phyloP scores from a whole-genome alignment of 1,140 invertebrate genomes.

The Drosophila pectinifera region DNA sequence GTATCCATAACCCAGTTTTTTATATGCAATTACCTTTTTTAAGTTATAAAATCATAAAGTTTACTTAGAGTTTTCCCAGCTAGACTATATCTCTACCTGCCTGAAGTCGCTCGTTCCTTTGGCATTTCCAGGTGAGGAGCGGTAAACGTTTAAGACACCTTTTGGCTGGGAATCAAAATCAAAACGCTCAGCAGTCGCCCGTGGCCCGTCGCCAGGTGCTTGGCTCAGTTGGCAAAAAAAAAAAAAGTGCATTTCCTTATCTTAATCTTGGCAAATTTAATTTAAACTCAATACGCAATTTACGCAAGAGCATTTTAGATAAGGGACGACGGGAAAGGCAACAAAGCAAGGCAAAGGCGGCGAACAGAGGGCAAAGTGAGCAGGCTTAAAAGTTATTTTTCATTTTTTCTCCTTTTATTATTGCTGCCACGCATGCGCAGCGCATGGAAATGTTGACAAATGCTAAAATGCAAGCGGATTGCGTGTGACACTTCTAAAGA shows the following conservation, averaged over 20 bases:
- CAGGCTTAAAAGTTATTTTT: conserved; percentile 63
- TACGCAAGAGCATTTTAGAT: conserved; percentile 84
- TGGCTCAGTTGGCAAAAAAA: conserved; percentile 18
- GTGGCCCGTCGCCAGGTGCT: conserved; percentile 36
- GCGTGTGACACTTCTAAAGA: conserved; percentile 78
- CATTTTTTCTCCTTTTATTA: conserved; percentile 1
- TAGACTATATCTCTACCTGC: conserved; percentile 33
- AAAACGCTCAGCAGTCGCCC: too few species aligned
- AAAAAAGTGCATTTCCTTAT: conserved; percentile 72
- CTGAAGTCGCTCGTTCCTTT: conserved; percentile 1
- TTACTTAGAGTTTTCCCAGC: conserved; percentile 1
- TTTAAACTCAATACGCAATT: conserved; percentile 84
- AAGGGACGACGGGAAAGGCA: conserved; percentile 53
- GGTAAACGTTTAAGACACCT: conserved; percentile 79
- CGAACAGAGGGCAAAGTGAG: conserved; percentile 47
- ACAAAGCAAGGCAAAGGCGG: conserved; percentile 35
- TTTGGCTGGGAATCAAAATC: conserved; percentile 66
- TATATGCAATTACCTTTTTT: background rate
- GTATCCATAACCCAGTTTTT: background rate
- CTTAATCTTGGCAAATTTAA: conserved; percentile 82
- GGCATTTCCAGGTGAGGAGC: conserved; percentile 18
- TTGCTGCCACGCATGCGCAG: conserved; percentile 67
- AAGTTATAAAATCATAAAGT: background rate
- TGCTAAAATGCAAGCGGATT: conserved; percentile 83
- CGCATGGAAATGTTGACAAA: conserved; percentile 78